Evolutionary conservation across 2,797 vertebrate species (phyloP), one percentile per base, ranked within the genome.

Genomic region (Acipenser oxyrinchus): DNA sequence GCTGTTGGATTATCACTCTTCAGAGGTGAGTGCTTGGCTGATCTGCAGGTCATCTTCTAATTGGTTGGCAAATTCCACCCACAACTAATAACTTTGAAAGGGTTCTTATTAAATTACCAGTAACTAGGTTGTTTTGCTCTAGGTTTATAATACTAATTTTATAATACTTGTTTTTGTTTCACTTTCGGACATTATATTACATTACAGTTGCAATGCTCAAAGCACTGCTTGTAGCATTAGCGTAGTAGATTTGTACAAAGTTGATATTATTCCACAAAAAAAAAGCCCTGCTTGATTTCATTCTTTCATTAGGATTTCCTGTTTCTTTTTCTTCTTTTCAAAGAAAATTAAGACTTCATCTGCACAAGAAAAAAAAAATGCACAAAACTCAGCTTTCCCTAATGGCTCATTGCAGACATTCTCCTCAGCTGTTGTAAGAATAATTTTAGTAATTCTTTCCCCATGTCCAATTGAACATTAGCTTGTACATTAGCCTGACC

Each of bases 401-500:
- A 86, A 83, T 87, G 80, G 79, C 70, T 85, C 85, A 89, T 88
- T 91, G 81, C 84, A 85, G 83, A 87, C 88, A 89, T 91, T 92
- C 87, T 89, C 89, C 87, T 76, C 74, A 76, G 77, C 87, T 92
- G 90, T 86, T 87, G 85, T 90, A 89, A 87, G 88, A 93, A 92
- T 85, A 88, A 90, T 93, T 89, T 89, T 75, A 81, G 85, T 88
- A 89, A 90, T 92, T 89, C 90, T 81, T 92, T 91, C 88, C 89
- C 89, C 82, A 87, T 91, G 92, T 93, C 89, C 87, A 81, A 88
- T 84, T 78, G 87, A 93, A 91, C 89, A 91, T 93, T 90, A 94
- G 86, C 91, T 89, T 82, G 87, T 90, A 91, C 89, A 91, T 93
- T 89, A 92, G 83, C 82, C 85, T 90, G 88, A 92, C 90, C 90